Evolutionary conservation across 1,140 invertebrate species (phyloP).

Genomic region (Drosophila ananassae): DNA sequence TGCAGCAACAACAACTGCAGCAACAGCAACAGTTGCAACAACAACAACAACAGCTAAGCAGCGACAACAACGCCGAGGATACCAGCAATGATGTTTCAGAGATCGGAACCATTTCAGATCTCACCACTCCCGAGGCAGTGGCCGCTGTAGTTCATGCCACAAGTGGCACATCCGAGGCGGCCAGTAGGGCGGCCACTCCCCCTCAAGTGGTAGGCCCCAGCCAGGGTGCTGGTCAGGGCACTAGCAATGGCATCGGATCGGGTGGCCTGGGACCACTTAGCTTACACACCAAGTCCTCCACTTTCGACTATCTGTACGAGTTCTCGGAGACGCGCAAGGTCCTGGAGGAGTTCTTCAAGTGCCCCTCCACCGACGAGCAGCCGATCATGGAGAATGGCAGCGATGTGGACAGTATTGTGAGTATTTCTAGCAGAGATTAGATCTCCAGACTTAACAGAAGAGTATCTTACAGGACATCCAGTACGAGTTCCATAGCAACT

Average conservation of each 20-base stretch:
- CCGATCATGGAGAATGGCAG: conserved; percentile 73
- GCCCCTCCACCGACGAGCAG: conserved; percentile 85
- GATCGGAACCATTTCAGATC: conserved; percentile 82
- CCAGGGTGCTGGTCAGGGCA: conserved; percentile 24
- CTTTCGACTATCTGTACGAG: conserved; percentile 94
- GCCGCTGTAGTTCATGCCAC: conserved; percentile 27
- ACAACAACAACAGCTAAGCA: conserved; percentile 28
- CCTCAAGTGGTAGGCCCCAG: conserved; percentile 9
- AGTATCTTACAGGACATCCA: conserved; percentile 68
- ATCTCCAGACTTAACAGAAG: background rate
- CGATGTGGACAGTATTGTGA: conserved; percentile 81
- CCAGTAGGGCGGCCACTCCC: conserved; percentile 24
- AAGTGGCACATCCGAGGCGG: conserved; percentile 26
- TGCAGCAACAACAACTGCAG: background rate
- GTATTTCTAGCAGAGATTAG: conserved; percentile 6
- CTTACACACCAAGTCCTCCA: conserved; percentile 86
- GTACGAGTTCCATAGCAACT: conserved; percentile 82
- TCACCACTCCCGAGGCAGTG: conserved; percentile 72
- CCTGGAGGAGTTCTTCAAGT: conserved; percentile 96
- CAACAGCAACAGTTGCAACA: conserved; percentile 4
- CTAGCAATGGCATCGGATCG: background rate
- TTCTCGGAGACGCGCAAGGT: conserved; percentile 96
- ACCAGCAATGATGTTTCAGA: conserved; percentile 83
- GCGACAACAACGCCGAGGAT: conserved; percentile 81
- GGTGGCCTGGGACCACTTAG: conserved; percentile 48